These are phyloP conservation scores for Otus sunia DNA, from an alignment of 2,113 vertebrate species.

Conservation along the genomic window DNA sequence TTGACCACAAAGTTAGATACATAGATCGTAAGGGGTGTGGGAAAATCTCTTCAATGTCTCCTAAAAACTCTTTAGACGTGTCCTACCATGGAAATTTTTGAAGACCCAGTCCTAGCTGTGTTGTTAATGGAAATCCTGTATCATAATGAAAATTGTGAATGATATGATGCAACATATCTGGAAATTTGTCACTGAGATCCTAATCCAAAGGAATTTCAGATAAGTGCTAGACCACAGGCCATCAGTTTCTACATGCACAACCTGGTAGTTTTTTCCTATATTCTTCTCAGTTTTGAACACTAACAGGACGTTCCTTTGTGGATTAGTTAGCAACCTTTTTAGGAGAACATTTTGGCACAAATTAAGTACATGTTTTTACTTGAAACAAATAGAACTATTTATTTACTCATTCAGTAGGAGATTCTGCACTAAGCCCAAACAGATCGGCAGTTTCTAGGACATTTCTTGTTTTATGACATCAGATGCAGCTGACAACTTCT, in stretches of 20 bases:
- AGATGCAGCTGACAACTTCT: conserved; percentile 39
- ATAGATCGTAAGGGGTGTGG: neutral
- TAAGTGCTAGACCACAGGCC: neutral
- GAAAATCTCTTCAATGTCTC: neutral
- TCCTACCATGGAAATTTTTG: neutral
- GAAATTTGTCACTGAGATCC: neutral
- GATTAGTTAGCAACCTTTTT: neutral
- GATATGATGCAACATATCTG: neutral
- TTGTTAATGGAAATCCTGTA: neutral
- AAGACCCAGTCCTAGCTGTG: neutral
- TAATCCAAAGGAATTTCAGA: neutral
- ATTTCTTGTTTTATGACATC: conserved; percentile 46
- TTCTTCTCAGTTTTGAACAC: neutral
- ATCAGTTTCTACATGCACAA: neutral
- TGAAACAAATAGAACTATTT: conserved; percentile 3
- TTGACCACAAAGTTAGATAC: neutral
- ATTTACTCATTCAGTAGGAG: conserved; percentile 15
- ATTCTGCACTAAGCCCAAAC: conserved; percentile 9
- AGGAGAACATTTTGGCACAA: conserved; percentile 19
- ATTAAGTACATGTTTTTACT: neutral
- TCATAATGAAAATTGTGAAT: neutral
- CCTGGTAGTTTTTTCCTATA: neutral
- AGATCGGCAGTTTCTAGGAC: conserved; percentile 31
- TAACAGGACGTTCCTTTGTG: neutral
- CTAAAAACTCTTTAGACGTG: neutral